These are phyloP conservation scores for Penaeus chinensis DNA, from an alignment of 1,140 invertebrate genomes.

Conservation along the genomic window DNA sequence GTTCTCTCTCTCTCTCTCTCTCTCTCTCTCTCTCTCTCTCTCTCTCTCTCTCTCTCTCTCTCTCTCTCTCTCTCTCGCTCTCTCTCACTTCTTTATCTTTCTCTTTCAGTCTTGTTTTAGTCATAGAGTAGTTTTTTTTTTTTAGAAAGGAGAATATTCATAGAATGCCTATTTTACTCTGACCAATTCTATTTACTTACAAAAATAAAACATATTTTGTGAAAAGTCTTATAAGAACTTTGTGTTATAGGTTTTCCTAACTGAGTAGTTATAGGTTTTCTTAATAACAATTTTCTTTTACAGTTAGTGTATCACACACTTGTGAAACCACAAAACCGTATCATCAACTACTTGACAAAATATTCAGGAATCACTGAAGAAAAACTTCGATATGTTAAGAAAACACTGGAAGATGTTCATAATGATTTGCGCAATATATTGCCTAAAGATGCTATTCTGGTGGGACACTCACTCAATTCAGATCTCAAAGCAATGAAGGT, in stretches of 20 bases:
- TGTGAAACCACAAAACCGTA: conserved; percentile 79
- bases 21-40: too few relatives aligned
- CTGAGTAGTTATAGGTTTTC: background rate
- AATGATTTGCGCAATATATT: conserved; percentile 71
- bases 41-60: too few relatives aligned
- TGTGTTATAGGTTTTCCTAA: background rate
- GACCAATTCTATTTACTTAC: too few relatives aligned
- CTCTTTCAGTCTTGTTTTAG: too few relatives aligned
- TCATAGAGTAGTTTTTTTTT: too few relatives aligned
- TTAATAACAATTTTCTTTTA: background rate
- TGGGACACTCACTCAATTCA: conserved; percentile 75
- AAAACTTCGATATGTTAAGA: conserved; percentile 65
- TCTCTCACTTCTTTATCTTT: too few relatives aligned
- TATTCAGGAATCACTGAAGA: conserved; percentile 68
- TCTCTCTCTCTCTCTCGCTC: too few relatives aligned
- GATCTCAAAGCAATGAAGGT: conserved; percentile 72
- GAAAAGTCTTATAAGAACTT: too few relatives aligned
- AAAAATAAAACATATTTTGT: too few relatives aligned
- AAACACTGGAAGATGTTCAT: conserved; percentile 69
- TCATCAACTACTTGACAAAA: conserved; percentile 88
- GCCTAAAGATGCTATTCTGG: conserved; percentile 72
- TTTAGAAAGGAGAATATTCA: too few relatives aligned
- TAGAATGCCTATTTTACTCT: too few relatives aligned
- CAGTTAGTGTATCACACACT: conserved; percentile 81
- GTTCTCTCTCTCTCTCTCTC: too few relatives aligned